Base-by-base conservation (phyloP, 2,888 invertebrate genomes). In the Hetaerina titia region DNA sequence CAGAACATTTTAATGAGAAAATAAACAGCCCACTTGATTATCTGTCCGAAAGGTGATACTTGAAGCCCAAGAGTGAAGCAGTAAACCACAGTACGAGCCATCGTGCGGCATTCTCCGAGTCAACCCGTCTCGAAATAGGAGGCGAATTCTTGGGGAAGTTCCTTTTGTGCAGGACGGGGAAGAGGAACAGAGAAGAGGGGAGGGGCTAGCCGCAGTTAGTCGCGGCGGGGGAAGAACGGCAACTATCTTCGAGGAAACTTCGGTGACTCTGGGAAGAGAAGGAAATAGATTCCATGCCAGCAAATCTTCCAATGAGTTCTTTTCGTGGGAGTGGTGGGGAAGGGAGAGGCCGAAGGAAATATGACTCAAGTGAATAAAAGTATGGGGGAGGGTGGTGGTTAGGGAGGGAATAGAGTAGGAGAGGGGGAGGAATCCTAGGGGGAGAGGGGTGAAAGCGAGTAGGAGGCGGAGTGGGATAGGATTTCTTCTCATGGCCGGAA, bases 261-360 rank as follows among this genome's bases (percentile, higher is more conserved):
- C 81, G 81, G 31, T 22, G 69, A 69, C 22, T 11, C 31, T 25
- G n/a, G 4, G 31, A 81, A 81, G n/a, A 9, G 31, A 81, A 81
- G 81, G 81, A 31, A 81, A 81, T 81, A 81, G 81, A 81, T 81
- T 81, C 81, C 81, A 31, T 31, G 81, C 81, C 81, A 81, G 81
- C 81, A 81, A 81, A 81, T 81, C 81, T 81, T 81, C 81, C 81
- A 81, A 81, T 81, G 81, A 81, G 81, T 81, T 15, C 81, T 45
- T 11, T 81, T 6, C 81, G 81, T n/a, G 69, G 19, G 69, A n/a
- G 2, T 9, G n/a, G n/a, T 22, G 6, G 9, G n/a, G 31, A 31
- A 81, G 81, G 31, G 13, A 31, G 69, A n/a, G n/a, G 31, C 81
- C 31, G 81, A 81, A 81, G 81, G 81, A 31, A 81, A 81, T 81